Evolutionary conservation across 2,113 vertebrate species (phyloP).

Genomic region (Parotia lawesii): DNA sequence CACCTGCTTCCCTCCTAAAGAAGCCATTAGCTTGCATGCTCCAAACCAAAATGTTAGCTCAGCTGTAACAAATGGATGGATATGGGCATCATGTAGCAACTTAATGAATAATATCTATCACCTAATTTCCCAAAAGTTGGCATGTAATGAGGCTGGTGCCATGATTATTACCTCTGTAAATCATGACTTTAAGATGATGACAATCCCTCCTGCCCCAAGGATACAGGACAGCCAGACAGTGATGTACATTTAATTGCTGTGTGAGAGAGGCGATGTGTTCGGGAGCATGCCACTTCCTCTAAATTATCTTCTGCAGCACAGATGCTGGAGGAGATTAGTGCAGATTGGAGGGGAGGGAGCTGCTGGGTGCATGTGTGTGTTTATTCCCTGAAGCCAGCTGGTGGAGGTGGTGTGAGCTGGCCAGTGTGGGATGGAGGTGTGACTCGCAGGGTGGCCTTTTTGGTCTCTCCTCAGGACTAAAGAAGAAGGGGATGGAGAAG

Average conservation of each 20-base stretch:
- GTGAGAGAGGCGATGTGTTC: neutral
- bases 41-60: constrained; percentile 43
- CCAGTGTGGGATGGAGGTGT: neutral
- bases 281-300: neutral
- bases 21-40: neutral
- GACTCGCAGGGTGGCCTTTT: neutral
- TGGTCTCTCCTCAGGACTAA: neutral
- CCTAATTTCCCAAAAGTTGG: constrained; percentile 59
- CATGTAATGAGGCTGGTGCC: constrained; percentile 51
- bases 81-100: constrained; percentile 47
- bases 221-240: constrained; percentile 19
- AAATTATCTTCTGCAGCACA: constrained; percentile 29
- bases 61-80: constrained; percentile 59
- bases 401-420: neutral
- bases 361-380: neutral
- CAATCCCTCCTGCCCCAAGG: constrained; percentile 46
- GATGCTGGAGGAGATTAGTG: neutral
- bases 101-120: constrained; percentile 71
- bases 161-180: constrained; percentile 68
- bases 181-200: constrained; percentile 55
- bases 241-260: constrained; percentile 54
- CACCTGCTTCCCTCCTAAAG: neutral
- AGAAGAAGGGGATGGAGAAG: neutral
- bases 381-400: neutral
- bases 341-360: neutral